Evolutionary conservation across 2,113 vertebrate species (phyloP).

Genomic region (Agelaius tricolor): DNA sequence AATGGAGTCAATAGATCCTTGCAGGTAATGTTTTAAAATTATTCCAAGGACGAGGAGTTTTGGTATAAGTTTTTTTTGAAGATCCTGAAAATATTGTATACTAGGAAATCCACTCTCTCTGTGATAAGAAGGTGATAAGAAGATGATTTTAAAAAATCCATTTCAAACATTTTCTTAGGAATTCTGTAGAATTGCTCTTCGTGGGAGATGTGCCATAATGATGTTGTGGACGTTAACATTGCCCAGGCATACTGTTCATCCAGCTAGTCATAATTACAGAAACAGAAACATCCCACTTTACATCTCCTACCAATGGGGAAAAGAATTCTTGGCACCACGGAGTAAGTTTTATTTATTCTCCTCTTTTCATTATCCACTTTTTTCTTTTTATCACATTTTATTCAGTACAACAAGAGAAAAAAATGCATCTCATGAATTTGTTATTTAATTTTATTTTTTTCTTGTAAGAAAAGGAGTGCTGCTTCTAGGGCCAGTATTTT

Average conservation of each 20-base stretch:
- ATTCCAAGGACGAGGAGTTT: neutral
- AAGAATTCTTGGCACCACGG: neutral
- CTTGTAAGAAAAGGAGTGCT: neutral
- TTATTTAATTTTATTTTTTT: neutral
- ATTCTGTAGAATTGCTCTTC: neutral
- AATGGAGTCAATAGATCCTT: neutral
- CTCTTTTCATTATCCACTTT: neutral
- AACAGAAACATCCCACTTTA: neutral
- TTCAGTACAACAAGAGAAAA: neutral
- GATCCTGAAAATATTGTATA: neutral
- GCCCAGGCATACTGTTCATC: rapidly evolving
- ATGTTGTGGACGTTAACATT: neutral
- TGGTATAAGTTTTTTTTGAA: neutral
- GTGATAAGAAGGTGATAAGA: neutral
- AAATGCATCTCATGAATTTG: neutral
- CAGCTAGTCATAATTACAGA: neutral
- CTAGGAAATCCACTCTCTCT: neutral
- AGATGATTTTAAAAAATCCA: neutral
- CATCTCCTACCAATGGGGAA: neutral
- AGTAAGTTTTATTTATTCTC: neutral
- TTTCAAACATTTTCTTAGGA: neutral
- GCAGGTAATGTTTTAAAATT: neutral
- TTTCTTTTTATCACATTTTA: neutral
- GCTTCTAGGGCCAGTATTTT: neutral
- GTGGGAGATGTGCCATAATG: neutral